These are phyloP conservation scores for Leptopterna dolabrata DNA, from an alignment of 2,888 invertebrate species.

Conservation along the genomic window DNA sequence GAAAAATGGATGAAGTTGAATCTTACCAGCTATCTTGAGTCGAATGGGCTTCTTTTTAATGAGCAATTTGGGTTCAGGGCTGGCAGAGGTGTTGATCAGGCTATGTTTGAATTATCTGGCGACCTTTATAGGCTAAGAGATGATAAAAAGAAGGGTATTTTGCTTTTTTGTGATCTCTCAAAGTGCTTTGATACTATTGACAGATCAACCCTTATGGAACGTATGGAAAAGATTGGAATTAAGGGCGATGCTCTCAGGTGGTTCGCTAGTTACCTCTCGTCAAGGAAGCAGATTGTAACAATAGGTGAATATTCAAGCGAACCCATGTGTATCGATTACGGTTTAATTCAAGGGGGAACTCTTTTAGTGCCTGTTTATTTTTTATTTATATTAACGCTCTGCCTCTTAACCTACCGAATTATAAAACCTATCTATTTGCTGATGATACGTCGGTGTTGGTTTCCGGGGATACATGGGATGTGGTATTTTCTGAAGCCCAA, in stretches of 20 bases:
- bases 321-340: background rate
- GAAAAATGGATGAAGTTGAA: slow-evolving; percentile 17
- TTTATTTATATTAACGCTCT: background rate
- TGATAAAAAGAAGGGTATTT: background rate
- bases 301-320: background rate
- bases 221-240: background rate
- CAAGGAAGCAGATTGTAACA: background rate
- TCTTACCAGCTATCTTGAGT: background rate
- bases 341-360: background rate
- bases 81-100: background rate
- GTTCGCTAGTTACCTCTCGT: background rate
- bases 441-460: no score
- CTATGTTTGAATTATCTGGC: background rate
- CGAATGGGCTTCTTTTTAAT: background rate
- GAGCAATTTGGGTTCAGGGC: background rate
- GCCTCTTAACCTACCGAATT: no score
- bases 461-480: no score
- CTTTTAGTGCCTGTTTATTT: background rate
- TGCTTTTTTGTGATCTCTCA: background rate
- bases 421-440: no score
- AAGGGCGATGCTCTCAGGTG: background rate
- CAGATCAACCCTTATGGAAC: background rate
- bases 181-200: slow-evolving; percentile 25
- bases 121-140: background rate
- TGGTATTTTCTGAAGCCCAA: no score